Evolutionary conservation across 1,140 invertebrate genomes (phyloP).

Genomic region (Apis cerana): DNA sequence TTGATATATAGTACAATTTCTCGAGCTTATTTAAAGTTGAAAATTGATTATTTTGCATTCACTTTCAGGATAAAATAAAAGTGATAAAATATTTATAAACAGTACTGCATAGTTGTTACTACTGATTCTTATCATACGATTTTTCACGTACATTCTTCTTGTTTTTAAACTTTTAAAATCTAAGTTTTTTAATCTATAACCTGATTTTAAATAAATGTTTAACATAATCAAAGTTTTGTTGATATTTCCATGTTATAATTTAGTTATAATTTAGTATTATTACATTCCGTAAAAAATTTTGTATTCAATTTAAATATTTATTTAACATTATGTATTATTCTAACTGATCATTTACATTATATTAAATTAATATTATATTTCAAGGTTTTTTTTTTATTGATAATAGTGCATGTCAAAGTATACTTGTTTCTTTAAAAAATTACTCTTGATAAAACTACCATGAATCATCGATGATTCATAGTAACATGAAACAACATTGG

Average conservation of each 20-base stretch:
- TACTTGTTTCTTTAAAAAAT: neutral
- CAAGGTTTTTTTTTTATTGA: neutral
- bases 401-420: neutral
- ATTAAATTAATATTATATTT: neutral
- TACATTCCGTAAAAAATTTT: too few species aligned
- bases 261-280: too few species aligned
- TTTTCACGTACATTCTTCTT: neutral
- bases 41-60: too few species aligned
- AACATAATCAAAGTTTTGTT: neutral
- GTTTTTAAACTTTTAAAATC: neutral
- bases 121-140: neutral
- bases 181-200: neutral
- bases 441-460: neutral
- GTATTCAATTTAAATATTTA: too few species aligned
- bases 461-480: slow-evolving; percentile 14
- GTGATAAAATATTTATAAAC: too few species aligned
- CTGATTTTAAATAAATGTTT: neutral
- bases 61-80: too few species aligned
- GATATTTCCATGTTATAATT: neutral
- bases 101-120: neutral
- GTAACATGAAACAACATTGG: neutral
- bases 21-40: too few species aligned
- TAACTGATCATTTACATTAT: too few species aligned
- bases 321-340: too few species aligned
- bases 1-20: too few species aligned